phyloP scores from a whole-genome alignment of 2,113 vertebrate species.

The Hippocampus comes region DNA sequence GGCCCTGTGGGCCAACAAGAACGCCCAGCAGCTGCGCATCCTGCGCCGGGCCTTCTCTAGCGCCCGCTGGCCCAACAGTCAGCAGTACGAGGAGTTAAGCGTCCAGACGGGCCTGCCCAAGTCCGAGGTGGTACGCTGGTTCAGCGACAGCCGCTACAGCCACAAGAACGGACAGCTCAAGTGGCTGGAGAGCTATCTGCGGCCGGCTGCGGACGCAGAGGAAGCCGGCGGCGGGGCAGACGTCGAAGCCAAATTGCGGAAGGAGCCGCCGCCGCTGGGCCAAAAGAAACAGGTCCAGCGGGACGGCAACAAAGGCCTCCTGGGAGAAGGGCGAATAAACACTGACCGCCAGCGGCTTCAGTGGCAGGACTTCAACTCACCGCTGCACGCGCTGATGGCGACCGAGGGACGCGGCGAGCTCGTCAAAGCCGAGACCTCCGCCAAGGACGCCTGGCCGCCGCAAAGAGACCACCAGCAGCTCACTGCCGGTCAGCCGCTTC shows the following conservation, averaged over 20 bases:
- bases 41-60: constrained; percentile 86
- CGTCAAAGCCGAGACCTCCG: constrained; percentile 32
- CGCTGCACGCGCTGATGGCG: constrained; percentile 55
- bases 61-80: constrained; percentile 86
- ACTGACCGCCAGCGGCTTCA: constrained; percentile 47
- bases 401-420: constrained; percentile 33
- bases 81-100: constrained; percentile 84
- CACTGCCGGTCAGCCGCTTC: constrained; percentile 55
- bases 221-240: constrained; percentile 30
- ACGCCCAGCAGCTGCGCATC: constrained; percentile 83
- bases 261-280: constrained; percentile 72
- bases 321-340: constrained; percentile 45
- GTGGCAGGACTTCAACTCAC: constrained; percentile 68
- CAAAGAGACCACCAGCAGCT: constrained; percentile 62
- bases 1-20: constrained; percentile 78
- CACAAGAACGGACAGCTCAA: constrained; percentile 89
- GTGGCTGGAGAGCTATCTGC: constrained; percentile 87
- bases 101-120: constrained; percentile 83
- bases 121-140: constrained; percentile 91
- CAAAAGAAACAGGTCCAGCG: constrained; percentile 74
- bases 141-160: constrained; percentile 87
- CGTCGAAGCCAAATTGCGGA: constrained; percentile 26
- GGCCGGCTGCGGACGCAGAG: constrained; percentile 59
- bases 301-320: constrained; percentile 70
- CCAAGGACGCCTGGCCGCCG: constrained; percentile 60